These are phyloP conservation scores for Okamejei kenojei DNA, from an alignment of 2,797 vertebrate genomes.

Conservation along the genomic window DNA sequence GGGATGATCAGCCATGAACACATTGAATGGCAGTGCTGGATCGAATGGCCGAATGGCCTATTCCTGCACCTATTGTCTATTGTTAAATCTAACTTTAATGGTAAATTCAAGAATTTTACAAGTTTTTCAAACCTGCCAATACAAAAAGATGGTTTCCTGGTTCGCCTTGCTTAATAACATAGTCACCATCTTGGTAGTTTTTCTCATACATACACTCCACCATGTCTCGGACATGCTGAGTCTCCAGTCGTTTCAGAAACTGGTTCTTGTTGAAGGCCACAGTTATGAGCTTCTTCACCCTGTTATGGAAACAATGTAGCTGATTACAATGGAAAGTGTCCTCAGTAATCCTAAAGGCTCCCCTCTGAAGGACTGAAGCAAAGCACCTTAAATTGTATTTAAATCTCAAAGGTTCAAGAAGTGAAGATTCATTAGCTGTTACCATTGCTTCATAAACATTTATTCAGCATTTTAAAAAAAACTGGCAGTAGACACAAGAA, in stretches of 20 bases:
- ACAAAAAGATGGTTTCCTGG: conserved; percentile 83
- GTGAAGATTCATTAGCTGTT: not conserved
- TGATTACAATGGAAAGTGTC: conserved; percentile 37
- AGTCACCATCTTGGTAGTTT: conserved; percentile 74
- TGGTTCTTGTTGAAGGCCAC: conserved; percentile 84
- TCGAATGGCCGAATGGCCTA: no score
- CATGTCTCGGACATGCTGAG: conserved; percentile 81
- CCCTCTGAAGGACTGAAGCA: not conserved
- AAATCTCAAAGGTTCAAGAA: not conserved
- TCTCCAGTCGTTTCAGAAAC: conserved; percentile 80
- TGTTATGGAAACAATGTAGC: conserved; percentile 47
- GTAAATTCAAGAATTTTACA: not conserved
- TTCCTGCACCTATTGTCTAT: no score
- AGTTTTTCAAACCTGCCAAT: conserved; percentile 66
- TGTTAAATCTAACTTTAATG: not conserved
- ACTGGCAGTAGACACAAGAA: no score
- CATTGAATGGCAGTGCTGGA: no score
- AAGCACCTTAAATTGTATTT: not conserved
- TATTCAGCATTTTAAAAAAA: not conserved
- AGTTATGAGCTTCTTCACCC: conserved; percentile 80
- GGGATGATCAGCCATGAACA: no score
- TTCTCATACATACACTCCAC: conserved; percentile 90
- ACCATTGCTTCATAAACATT: not conserved
- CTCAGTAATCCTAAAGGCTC: not conserved
- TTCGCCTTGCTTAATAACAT: conserved; percentile 78